Evolutionary conservation across 2,113 vertebrate genomes (phyloP).

Genomic region (Lanius ludovicianus): DNA sequence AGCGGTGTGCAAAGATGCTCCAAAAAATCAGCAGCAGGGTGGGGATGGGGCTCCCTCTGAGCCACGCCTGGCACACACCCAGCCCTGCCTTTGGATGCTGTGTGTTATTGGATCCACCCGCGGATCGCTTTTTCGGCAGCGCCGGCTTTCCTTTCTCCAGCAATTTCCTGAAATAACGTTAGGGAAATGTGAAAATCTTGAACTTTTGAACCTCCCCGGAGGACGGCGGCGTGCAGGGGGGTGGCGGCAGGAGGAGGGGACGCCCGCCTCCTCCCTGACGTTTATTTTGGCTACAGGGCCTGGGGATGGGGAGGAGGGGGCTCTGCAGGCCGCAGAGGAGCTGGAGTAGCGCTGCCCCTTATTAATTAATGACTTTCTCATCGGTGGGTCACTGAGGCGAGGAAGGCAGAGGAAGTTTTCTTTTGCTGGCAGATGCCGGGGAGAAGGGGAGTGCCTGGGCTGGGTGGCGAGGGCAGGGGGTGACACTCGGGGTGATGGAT

Average conservation of each 20-base stretch:
- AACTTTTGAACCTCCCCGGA: constrained; percentile 58
- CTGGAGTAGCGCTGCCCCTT: neutral
- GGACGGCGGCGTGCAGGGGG: constrained; percentile 40
- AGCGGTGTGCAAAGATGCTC: neutral
- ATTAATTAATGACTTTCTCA: constrained; percentile 46
- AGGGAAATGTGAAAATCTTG: constrained; percentile 33
- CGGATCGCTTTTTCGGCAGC: constrained; percentile 24
- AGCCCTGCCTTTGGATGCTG: neutral
- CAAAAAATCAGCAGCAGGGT: fast-evolving
- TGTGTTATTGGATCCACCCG: neutral
- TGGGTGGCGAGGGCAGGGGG: constrained; percentile 17
- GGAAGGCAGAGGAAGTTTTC: constrained; percentile 58
- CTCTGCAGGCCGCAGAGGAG: neutral
- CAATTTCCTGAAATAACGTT: constrained; percentile 35
- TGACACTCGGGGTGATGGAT: constrained; percentile 33
- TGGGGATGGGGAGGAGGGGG: neutral
- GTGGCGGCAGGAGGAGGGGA: constrained; percentile 7
- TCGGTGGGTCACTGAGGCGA: constrained; percentile 11
- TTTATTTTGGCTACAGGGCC: constrained; percentile 53
- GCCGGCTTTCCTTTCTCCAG: constrained; percentile 37
- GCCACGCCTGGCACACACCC: neutral
- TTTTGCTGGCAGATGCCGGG: constrained; percentile 17
- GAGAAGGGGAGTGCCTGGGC: constrained; percentile 34
- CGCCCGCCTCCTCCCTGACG: constrained; percentile 8
- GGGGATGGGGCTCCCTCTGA: neutral